Evolutionary conservation across 2,888 invertebrate genomes (phyloP), one percentile per base, ranked within the genome.

Genomic region (Meghimatium bilineatum): DNA sequence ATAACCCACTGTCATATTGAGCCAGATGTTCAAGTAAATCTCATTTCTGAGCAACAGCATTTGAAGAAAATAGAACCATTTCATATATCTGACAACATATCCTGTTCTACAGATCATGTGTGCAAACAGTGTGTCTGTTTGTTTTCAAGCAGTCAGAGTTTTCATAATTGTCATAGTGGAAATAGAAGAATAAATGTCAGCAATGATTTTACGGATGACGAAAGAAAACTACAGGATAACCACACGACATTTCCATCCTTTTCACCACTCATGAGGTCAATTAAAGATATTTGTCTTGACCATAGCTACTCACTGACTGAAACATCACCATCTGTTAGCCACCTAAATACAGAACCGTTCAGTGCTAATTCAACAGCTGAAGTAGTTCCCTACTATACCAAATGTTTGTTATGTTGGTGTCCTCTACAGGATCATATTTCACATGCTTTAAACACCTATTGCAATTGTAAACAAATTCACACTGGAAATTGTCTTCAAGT

Each of bases 251-350:
- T 52, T n/a, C 75, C 49, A 75, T 26, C 71, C 23, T n/a, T 72
- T 72, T n/a, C 36, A 38, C n/a, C 63, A 63, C 34, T 63, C 8
- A 29, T 49, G 26, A 67, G 32, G 52, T 44, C 38, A 44, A 29
- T 79, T 32, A 79, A 79, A 14, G 26, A 72, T 34, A 60, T 80
- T 14, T 38, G 56, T 72, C 72, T 56, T 34, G 80, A 80, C 36
- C 80, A 80, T 36, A 71, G 56, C 56, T 80, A 80, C 38, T 69
- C 72, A 34, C 63, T 38, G 38, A 23, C 38, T 38, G 56, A 29
- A 52, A 32, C 32, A 23, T 29, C 52, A 44, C 12, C 44, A 32
- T 23, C 17, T 75, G 8, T 8, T 6, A 49, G 29, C 52, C 32
- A 75, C 23, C 32, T 23, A 23, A 5, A 44, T 10, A 23, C 6